Evolutionary conservation across 2,113 vertebrate genomes (phyloP), one percentile per base, ranked within the genome.

Genomic region (Kryptolebias marmoratus): DNA sequence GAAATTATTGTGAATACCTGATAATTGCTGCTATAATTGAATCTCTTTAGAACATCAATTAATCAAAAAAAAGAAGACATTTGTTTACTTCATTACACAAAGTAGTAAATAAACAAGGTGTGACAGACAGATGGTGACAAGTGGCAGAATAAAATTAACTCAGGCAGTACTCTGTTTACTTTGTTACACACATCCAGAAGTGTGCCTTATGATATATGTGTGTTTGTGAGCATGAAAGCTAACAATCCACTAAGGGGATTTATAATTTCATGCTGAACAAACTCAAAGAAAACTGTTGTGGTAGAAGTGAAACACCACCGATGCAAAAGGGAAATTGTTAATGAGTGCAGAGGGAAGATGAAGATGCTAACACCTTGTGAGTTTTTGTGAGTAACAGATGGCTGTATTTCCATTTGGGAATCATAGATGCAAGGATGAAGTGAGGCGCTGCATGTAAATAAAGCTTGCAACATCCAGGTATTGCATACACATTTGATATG

Each of bases 321-420:
- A 82, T 48, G 71, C 62, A 77, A 64, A 82, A 88, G 78, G 65
- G 86, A 89, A 88, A 86, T 87, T 71, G 68, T 63, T 72, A 73
- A 89, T 90, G 89, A 89, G 81, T 9, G 65, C 62, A 45, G 75
- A 62, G 68, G 72, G 77, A 68, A 80, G 76, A 90, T 69, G 80
- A 85, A 73, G 62, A 87, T 77, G 74, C 81, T 67, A 66, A 81
- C 77, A 87, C 73, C 84, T 81, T 84, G 81, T 66, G 60, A 84
- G 81, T 70, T 66, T 67, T 70, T 70, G 79, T 60, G n/a, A 68
- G 70, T 66, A 83, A 72, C 87, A 89, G 85, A 88, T 89, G 90
- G 86, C 64, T 77, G 28, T 36, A 36, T 82, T 79, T 88, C 64
- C 78, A 77, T 77, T 62, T 16, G 77, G 81, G 84, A 87, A 62